phyloP scores from a whole-genome alignment of 2,797 vertebrate genomes.

The Cetoscarus ocellatus region DNA sequence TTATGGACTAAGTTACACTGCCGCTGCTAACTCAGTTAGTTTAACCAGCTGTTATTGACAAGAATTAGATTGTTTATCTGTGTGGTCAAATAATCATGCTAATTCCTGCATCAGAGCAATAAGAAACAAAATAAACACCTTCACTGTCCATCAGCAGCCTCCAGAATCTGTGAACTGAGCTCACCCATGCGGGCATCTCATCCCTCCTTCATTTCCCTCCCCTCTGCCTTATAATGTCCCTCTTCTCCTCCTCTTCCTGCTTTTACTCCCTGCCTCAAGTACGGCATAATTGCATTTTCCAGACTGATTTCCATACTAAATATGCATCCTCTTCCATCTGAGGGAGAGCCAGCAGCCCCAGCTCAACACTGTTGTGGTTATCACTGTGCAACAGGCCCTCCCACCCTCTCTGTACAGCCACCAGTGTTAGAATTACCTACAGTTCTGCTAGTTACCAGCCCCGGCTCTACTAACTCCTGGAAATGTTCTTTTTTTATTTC shows the following conservation, averaged over 20 bases:
- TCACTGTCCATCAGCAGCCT: slow-evolving; percentile 22
- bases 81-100: too few relatives aligned
- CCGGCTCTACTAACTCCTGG: slow-evolving; percentile 49
- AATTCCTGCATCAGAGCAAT: too few relatives aligned
- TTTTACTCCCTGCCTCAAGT: slow-evolving; percentile 56
- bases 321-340: slow-evolving; percentile 56
- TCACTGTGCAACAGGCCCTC: slow-evolving; percentile 63
- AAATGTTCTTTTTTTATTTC: slow-evolving; percentile 25
- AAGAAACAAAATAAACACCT: slow-evolving; percentile 9
- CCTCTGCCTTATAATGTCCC: slow-evolving; percentile 46
- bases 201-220: slow-evolving; percentile 39
- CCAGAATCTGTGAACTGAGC: slow-evolving; percentile 21
- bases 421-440: slow-evolving; percentile 53
- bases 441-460: slow-evolving; percentile 37
- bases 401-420: slow-evolving; percentile 41
- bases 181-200: slow-evolving; percentile 35
- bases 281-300: slow-evolving; percentile 70
- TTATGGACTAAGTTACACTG: too few relatives aligned
- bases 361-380: slow-evolving; percentile 61
- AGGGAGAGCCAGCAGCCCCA: slow-evolving; percentile 48
- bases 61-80: too few relatives aligned
- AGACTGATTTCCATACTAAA: slow-evolving; percentile 75
- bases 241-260: slow-evolving; percentile 39
- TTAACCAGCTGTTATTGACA: too few relatives aligned
- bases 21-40: too few relatives aligned